Percentiles rank a stretch among this genome's conserved stretches.
Conservation (phyloP, 2,888 invertebrate species). For the Serripes groenlandicus region DNA sequence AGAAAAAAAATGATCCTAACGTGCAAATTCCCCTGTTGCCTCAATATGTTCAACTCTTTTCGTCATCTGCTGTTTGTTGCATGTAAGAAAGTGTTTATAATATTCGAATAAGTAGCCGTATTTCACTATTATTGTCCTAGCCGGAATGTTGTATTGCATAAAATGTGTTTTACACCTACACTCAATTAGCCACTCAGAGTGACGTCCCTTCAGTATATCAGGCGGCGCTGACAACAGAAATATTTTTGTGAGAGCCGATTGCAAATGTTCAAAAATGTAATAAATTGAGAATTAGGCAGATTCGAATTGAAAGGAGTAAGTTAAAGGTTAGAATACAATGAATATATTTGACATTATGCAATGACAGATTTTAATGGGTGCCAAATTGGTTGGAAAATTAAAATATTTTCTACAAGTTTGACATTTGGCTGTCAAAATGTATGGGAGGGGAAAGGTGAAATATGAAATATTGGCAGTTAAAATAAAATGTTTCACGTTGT, state of each 20-base stretch:
- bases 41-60: no score
- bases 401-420: background rate
- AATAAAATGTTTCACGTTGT: background rate
- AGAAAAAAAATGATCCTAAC: no score
- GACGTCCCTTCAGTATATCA: background rate
- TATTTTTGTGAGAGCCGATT: constrained; percentile 11
- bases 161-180: background rate
- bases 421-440: background rate
- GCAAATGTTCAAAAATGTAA: background rate
- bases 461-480: no score
- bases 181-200: background rate
- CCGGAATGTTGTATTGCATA: background rate
- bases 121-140: background rate
- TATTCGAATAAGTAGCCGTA: background rate
- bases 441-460: constrained; percentile 1
- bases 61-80: no score
- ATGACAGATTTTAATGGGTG: no score
- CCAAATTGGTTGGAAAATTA: no score
- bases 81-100: background rate
- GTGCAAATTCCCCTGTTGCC: no score
- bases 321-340: background rate
- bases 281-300: background rate
- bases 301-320: background rate
- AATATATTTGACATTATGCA: background rate
- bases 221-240: constrained; percentile 17